Conservation (phyloP, 1,140 invertebrate genomes). For the Eueides isabella region DNA sequence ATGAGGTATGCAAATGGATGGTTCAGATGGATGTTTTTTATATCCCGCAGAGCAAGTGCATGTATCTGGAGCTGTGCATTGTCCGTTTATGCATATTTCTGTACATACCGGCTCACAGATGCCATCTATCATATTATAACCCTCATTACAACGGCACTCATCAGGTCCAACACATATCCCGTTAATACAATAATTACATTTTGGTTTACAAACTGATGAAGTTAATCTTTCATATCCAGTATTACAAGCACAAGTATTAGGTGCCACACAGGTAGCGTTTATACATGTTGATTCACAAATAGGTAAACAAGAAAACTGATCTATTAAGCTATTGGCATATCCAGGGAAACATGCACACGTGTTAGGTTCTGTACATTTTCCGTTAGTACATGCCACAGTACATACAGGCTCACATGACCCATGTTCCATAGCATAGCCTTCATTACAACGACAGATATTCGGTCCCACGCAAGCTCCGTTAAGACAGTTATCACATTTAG, state of each 20-base stretch:
- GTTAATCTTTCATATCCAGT: conserved; percentile 4
- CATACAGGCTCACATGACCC: conserved; percentile 35
- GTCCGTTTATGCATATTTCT: conserved; percentile 30
- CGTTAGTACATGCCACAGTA: conserved; percentile 28
- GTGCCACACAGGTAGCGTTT: conserved; percentile 14
- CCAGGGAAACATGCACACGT: conserved; percentile 19
- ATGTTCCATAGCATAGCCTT: conserved; percentile 28
- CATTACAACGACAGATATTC: conserved; percentile 32
- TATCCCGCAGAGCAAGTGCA: conserved; percentile 32
- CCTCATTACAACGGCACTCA: conserved; percentile 38
- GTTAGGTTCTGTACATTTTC: conserved; percentile 32
- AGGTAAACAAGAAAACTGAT: not conserved
- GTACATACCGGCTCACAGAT: conserved; percentile 28
- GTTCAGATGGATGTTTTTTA: not conserved
- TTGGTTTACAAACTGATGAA: conserved; percentile 18
- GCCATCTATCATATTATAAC: conserved; percentile 14
- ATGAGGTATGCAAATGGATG: conserved; percentile 49
- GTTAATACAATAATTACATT: conserved; percentile 19
- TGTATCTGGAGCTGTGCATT: conserved; percentile 33
- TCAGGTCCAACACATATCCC: conserved; percentile 18
- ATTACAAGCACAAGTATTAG: conserved; percentile 9
- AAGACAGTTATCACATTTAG: conserved; percentile 32
- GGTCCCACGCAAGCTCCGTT: conserved; percentile 37
- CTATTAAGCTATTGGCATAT: not conserved
- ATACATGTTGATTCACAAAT: conserved; percentile 16